A percentile compares a stretch with the other conserved stretches of the same genome.
Conservation (phyloP, 2,888 invertebrate genomes). For the Yponomeuta sedellus region DNA sequence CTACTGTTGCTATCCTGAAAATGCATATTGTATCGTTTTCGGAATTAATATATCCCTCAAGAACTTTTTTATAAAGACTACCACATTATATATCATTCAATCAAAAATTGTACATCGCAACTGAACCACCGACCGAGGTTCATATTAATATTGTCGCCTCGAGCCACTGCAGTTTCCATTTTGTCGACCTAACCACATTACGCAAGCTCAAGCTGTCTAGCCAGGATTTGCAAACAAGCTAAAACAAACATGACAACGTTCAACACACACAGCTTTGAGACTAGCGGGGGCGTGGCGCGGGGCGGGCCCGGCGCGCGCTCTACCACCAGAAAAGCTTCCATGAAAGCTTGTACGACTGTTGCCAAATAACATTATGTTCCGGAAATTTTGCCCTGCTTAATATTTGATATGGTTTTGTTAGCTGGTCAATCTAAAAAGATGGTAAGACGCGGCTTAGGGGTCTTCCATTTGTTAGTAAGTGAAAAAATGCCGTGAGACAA, state of each 20-base stretch:
- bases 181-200: not conserved
- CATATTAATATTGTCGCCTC: not conserved
- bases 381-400: not conserved
- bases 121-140: not conserved
- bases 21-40: too few relatives aligned
- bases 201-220: not conserved
- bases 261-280: not conserved
- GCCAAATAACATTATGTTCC: not conserved
- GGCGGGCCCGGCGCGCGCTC: not conserved
- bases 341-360: not conserved
- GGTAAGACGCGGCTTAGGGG: not conserved
- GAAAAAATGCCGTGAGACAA: not conserved
- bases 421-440: not conserved
- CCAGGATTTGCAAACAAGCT: conserved; percentile 8
- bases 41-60: too few relatives aligned
- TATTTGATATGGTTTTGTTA: not conserved
- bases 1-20: too few relatives aligned
- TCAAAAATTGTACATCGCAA: too few relatives aligned
- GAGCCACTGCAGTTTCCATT: not conserved
- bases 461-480: not conserved
- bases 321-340: not conserved
- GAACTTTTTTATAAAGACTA: too few relatives aligned
- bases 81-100: too few relatives aligned
- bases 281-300: conserved; percentile 11
- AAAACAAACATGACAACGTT: conserved; percentile 7